phyloP scores from a whole-genome alignment of 2,797 vertebrate genomes.

The Micromesistius poutassou region DNA sequence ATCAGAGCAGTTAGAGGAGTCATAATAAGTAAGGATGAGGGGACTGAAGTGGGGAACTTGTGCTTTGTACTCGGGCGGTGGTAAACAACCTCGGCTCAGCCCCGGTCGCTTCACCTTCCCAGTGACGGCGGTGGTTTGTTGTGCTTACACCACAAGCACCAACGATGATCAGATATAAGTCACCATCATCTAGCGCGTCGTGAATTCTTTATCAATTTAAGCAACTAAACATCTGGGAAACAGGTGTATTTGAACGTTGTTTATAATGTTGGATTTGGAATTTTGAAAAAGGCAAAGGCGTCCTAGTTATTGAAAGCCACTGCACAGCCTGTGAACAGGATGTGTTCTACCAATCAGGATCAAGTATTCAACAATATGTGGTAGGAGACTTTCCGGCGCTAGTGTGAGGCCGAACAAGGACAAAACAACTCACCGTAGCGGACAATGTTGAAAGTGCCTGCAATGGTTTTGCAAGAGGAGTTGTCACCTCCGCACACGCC shows the following conservation, averaged over 20 bases:
- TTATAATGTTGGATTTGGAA: too few relatives aligned
- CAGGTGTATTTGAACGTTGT: background rate
- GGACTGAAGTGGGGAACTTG: too few relatives aligned
- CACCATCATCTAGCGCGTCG: background rate
- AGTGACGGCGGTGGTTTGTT: too few relatives aligned
- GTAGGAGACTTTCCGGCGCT: too few relatives aligned
- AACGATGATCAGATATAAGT: too few relatives aligned
- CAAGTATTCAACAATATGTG: background rate
- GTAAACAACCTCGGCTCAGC: background rate
- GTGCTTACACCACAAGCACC: too few relatives aligned
- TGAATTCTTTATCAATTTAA: too few relatives aligned
- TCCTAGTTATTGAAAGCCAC: background rate
- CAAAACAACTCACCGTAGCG: slow-evolving; percentile 84
- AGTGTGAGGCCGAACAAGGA: background rate
- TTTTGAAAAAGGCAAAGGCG: too few relatives aligned
- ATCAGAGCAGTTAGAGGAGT: too few relatives aligned
- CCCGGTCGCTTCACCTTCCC: background rate
- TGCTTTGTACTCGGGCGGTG: too few relatives aligned
- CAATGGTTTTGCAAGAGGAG: slow-evolving; percentile 96
- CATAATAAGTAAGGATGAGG: too few relatives aligned
- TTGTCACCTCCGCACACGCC: slow-evolving; percentile 98
- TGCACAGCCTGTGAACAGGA: slow-evolving; percentile 1
- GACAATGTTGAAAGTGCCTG: slow-evolving; percentile 91
- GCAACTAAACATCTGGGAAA: too few relatives aligned
- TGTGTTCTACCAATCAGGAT: background rate